Conservation (phyloP, 2,888 invertebrate genomes). For the Drosophila picticornis region DNA sequence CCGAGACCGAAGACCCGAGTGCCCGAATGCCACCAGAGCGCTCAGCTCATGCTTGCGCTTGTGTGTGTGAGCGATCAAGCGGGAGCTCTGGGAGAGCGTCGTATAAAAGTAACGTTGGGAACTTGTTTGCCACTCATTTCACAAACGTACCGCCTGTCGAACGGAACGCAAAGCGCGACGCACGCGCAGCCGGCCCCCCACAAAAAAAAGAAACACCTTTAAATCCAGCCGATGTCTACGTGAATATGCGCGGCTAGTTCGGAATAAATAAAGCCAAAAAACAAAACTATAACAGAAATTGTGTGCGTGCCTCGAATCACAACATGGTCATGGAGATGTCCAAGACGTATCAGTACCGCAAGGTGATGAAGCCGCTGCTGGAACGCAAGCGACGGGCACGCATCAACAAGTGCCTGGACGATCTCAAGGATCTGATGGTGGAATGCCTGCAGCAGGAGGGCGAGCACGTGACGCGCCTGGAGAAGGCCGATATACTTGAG, state of each 20-base stretch:
- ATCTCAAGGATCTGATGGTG: slow-evolving; percentile 95
- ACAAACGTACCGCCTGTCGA: slow-evolving; percentile 81
- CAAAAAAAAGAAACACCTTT: slow-evolving; percentile 24
- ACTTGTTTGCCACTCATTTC: slow-evolving; percentile 85
- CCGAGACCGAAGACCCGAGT: slow-evolving; percentile 59
- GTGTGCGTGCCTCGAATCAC: slow-evolving; percentile 36
- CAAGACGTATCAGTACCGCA: slow-evolving; percentile 96
- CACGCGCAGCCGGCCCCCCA: slow-evolving; percentile 56
- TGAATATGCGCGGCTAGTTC: slow-evolving; percentile 62
- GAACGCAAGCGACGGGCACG: slow-evolving; percentile 94
- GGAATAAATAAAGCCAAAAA: slow-evolving; percentile 28
- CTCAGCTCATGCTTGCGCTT: slow-evolving; percentile 14
- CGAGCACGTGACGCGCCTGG: slow-evolving; percentile 95
- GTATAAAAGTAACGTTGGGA: slow-evolving; percentile 84
- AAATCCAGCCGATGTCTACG: slow-evolving; percentile 41
- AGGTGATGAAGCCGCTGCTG: slow-evolving; percentile 97
- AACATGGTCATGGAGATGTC: slow-evolving; percentile 88
- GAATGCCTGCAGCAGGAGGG: slow-evolving; percentile 90
- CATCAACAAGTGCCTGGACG: slow-evolving; percentile 95
- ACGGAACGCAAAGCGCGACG: slow-evolving; percentile 70
- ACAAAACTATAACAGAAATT: slow-evolving; percentile 20
- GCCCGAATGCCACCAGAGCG: slow-evolving; percentile 47
- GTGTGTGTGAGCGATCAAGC: slow-evolving; percentile 66
- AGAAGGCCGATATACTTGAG: slow-evolving; percentile 96
- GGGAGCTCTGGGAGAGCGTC: slow-evolving; percentile 71